Evolutionary conservation across 2,888 invertebrate genomes (phyloP).

Genomic region (Amiota mariae): DNA sequence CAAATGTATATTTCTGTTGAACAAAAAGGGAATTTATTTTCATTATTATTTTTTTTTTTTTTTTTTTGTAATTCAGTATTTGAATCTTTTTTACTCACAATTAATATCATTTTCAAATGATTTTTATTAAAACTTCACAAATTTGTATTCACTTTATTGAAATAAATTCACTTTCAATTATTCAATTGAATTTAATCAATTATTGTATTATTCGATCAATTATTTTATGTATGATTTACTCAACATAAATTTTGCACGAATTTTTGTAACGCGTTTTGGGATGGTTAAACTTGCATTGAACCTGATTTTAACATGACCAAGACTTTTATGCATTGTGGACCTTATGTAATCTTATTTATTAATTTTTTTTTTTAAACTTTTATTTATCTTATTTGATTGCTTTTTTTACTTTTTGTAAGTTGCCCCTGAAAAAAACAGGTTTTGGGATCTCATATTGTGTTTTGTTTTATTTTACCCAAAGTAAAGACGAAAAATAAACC

Average conservation of each 20-base stretch:
- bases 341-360: slow-evolving; percentile 66
- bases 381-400: slow-evolving; percentile 43
- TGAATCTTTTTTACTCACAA: slow-evolving; percentile 37
- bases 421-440: slow-evolving; percentile 70
- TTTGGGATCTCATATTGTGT: slow-evolving; percentile 44
- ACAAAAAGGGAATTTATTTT: background rate
- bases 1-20: slow-evolving; percentile 36
- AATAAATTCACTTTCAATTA: background rate
- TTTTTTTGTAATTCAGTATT: slow-evolving; percentile 2
- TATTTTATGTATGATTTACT: slow-evolving; percentile 26
- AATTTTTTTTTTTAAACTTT: slow-evolving; percentile 37
- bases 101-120: slow-evolving; percentile 42
- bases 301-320: slow-evolving; percentile 44
- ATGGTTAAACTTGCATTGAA: slow-evolving; percentile 52
- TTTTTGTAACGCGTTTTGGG: slow-evolving; percentile 38
- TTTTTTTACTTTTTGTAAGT: slow-evolving; percentile 46
- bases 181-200: slow-evolving; percentile 30
- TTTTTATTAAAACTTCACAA: background rate
- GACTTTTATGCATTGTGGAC: slow-evolving; percentile 56
- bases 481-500: slow-evolving; percentile 45
- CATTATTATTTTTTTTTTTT: background rate
- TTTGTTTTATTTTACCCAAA: slow-evolving; percentile 20
- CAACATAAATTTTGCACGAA: slow-evolving; percentile 20
- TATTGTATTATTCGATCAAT: slow-evolving; percentile 30
- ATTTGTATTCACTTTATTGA: background rate